phyloP scores from a whole-genome alignment of 2,113 vertebrate genomes.

The Sebastes schlegelii region DNA sequence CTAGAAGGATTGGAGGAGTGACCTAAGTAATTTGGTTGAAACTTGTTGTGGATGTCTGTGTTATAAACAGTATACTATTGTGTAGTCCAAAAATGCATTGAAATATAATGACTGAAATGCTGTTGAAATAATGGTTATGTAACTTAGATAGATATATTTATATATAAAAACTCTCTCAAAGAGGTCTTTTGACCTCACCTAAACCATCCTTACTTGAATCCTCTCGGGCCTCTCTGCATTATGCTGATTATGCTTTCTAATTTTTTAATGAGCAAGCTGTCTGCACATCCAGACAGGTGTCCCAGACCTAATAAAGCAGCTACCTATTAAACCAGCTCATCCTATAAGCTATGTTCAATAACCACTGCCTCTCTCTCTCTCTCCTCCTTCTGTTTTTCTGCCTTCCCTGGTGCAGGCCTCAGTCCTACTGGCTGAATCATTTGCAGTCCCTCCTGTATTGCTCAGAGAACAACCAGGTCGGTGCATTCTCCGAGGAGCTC shows the following conservation, averaged over 20 bases:
- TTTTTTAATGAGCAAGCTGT: slow-evolving; percentile 58
- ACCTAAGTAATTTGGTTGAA: neutral
- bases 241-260: slow-evolving; percentile 9
- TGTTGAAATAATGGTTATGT: neutral
- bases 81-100: neutral
- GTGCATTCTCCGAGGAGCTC: slow-evolving; percentile 93
- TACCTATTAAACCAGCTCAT: slow-evolving; percentile 37
- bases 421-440: slow-evolving; percentile 92
- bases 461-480: slow-evolving; percentile 95
- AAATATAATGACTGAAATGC: neutral
- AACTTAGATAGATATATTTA: neutral
- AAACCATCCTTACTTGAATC: slow-evolving; percentile 13
- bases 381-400: neutral
- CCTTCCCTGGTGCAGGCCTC: slow-evolving; percentile 82
- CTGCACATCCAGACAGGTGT: slow-evolving; percentile 35
- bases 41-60: neutral
- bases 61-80: neutral
- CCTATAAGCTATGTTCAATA: slow-evolving; percentile 34
- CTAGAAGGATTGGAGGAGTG: neutral
- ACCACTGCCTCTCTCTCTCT: slow-evolving; percentile 7
- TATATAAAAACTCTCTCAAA: too few relatives aligned
- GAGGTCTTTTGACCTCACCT: slow-evolving; percentile 18
- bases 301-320: slow-evolving; percentile 26
- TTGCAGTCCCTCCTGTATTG: slow-evolving; percentile 97
- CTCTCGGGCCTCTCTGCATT: neutral